A percentile compares a stretch with the other conserved stretches of the same genome.
Evolutionary conservation across 1,140 invertebrate species (phyloP).

Genomic region (Zaprionus africanus): DNA sequence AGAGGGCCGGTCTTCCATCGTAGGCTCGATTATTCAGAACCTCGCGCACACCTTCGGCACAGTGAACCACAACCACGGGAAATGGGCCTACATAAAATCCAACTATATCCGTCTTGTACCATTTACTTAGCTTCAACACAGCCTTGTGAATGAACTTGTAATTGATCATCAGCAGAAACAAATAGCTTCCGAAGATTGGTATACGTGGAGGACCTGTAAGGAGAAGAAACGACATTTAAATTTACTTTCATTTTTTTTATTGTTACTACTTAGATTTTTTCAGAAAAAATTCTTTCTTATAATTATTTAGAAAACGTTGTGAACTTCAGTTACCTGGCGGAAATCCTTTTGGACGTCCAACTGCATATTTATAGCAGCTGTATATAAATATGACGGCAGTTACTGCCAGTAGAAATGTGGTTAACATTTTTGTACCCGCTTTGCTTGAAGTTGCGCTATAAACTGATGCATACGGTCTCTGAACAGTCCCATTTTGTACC

Average conservation of each 20-base stretch:
- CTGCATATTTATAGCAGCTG: slow-evolving; percentile 65
- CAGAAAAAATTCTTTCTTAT: background rate
- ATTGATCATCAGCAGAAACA: slow-evolving; percentile 75
- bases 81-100: slow-evolving; percentile 83
- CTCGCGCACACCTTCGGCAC: slow-evolving; percentile 82
- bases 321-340: slow-evolving; percentile 62
- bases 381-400: slow-evolving; percentile 49
- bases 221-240: background rate
- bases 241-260: background rate
- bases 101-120: slow-evolving; percentile 85
- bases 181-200: slow-evolving; percentile 78
- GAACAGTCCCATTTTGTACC: slow-evolving; percentile 43
- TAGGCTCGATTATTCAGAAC: slow-evolving; percentile 83
- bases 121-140: slow-evolving; percentile 62
- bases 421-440: slow-evolving; percentile 65
- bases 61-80: slow-evolving; percentile 81
- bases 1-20: slow-evolving; percentile 80
- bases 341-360: slow-evolving; percentile 60
- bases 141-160: slow-evolving; percentile 78
- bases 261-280: background rate
- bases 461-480: slow-evolving; percentile 40
- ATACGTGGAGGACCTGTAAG: slow-evolving; percentile 71
- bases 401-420: slow-evolving; percentile 50
- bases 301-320: background rate
- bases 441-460: slow-evolving; percentile 22